A percentile compares a stretch with the other conserved stretches of the same genome.
Conservation (phyloP, 2,888 invertebrate species). For the Nomada ruficornis region DNA sequence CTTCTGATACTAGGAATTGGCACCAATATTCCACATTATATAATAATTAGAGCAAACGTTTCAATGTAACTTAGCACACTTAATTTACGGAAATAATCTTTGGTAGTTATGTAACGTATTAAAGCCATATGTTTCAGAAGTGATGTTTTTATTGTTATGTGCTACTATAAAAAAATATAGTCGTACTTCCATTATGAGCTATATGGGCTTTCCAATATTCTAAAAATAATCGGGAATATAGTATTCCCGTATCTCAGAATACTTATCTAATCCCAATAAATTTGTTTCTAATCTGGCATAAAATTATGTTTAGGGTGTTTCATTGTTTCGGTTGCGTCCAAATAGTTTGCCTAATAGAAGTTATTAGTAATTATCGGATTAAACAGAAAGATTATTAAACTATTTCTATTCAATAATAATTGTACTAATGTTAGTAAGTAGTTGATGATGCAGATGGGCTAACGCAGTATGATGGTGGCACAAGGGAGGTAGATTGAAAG, state of each 20-base stretch:
- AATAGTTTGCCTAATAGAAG: too few species aligned
- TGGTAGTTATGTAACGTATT: neutral
- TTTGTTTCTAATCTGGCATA: too few species aligned
- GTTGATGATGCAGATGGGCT: slow-evolving; percentile 38
- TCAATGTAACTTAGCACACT: neutral
- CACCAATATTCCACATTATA: slow-evolving; percentile 7
- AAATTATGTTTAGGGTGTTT: too few species aligned
- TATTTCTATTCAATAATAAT: slow-evolving; percentile 12
- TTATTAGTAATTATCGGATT: neutral
- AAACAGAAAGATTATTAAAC: slow-evolving; percentile 15
- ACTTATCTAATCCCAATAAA: too few species aligned
- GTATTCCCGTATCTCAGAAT: too few species aligned
- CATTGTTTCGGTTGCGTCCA: too few species aligned
- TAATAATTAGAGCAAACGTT: neutral
- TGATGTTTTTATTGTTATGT: neutral
- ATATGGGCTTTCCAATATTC: neutral
- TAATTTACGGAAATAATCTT: neutral
- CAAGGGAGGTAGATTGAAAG: slow-evolving; percentile 78
- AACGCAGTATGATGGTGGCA: slow-evolving; percentile 71
- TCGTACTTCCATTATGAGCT: too few species aligned
- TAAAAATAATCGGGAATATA: neutral
- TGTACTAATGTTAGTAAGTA: slow-evolving; percentile 38
- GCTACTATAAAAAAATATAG: too few species aligned
- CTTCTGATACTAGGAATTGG: neutral
- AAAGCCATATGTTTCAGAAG: neutral